These are phyloP conservation scores for Polypterus senegalus DNA, from an alignment of 2,113 vertebrate genomes.

Conservation along the genomic window DNA sequence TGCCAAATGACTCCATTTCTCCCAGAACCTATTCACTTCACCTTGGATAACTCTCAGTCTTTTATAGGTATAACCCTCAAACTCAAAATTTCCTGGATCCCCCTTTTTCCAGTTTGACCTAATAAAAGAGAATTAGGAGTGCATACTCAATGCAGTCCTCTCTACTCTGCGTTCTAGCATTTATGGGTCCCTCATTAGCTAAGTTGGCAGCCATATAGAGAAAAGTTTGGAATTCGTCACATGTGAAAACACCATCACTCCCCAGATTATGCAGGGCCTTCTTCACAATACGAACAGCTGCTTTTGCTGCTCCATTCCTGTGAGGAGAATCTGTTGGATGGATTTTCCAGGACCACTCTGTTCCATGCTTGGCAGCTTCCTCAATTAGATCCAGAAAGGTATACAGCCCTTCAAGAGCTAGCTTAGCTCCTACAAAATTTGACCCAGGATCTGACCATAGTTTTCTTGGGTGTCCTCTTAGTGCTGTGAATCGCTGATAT, in stretches of 20 bases:
- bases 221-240: no score
- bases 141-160: slow-evolving; percentile 1
- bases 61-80: slow-evolving; percentile 19
- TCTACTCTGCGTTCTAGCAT: no score
- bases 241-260: no score
- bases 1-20: slow-evolving; percentile 15
- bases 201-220: no score
- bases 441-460: slow-evolving; percentile 6
- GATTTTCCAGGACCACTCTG: slow-evolving; percentile 6
- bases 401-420: slow-evolving; percentile 2
- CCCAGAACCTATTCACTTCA: slow-evolving; percentile 15
- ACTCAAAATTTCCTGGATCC: slow-evolving; percentile 10
- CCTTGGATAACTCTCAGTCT: slow-evolving; percentile 9
- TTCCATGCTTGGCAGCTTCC: slow-evolving; percentile 3
- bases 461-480: slow-evolving; percentile 10
- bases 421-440: slow-evolving; percentile 10
- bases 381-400: not conserved
- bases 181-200: no score
- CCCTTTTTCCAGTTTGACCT: slow-evolving; percentile 7
- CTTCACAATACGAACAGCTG: not conserved
- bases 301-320: slow-evolving; percentile 11
- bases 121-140: slow-evolving; percentile 19
- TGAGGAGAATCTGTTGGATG: slow-evolving; percentile 11
- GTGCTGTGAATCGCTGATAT: not conserved
- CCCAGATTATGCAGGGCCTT: no score